Conservation (phyloP, 92 coral and sea anemone genomes). For the Muricea muricata region DNA sequence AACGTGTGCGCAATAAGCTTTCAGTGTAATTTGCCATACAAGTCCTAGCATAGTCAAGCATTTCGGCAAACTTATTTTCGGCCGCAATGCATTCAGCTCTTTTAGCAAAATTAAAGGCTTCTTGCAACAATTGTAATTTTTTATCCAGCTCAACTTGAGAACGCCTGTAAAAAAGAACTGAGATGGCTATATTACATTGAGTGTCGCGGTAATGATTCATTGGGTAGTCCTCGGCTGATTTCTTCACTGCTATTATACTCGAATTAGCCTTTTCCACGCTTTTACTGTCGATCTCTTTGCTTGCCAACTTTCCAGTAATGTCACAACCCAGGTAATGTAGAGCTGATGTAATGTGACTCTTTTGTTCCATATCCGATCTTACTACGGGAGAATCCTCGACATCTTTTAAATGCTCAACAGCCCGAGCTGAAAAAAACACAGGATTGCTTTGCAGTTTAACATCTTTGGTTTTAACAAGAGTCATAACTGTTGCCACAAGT, state of each 20-base stretch:
- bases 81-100: not conserved
- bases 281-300: not conserved
- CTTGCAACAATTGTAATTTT: not conserved
- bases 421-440: not conserved
- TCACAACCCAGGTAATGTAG: not conserved
- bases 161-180: not conserved
- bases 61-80: not conserved
- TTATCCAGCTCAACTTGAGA: not conserved
- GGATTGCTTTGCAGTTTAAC: not conserved
- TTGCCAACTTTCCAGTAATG: not conserved
- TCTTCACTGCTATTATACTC: not conserved
- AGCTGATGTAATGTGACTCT: not conserved
- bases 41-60: not conserved
- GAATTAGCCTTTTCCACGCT: not conserved
- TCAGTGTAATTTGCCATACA: not conserved
- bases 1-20: not conserved
- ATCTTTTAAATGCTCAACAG: not conserved
- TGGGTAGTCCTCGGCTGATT: not conserved
- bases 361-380: conserved; percentile 22
- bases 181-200: not conserved
- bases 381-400: not conserved
- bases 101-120: not conserved
- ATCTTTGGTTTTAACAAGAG: not conserved
- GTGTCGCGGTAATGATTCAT: not conserved
- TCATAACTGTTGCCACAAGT: conserved; percentile 26